Evolutionary conservation across 2,113 vertebrate species (phyloP).

Genomic region (Eublepharis macularius): DNA sequence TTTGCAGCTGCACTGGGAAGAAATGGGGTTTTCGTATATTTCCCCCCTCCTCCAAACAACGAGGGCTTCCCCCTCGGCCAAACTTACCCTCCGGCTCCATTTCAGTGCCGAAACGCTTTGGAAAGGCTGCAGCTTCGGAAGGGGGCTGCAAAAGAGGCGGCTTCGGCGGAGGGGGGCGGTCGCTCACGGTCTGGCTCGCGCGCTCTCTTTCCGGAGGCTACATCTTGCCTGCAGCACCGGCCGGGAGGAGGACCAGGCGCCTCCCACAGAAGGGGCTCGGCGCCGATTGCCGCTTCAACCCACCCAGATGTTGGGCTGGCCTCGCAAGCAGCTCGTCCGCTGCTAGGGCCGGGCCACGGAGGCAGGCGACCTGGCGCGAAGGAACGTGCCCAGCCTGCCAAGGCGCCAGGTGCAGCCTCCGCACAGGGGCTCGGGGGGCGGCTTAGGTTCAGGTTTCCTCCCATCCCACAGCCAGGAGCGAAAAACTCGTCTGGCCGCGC

Average conservation of each 20-base stretch:
- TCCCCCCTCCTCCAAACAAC: too few relatives aligned
- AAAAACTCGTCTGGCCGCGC: background rate
- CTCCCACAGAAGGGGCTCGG: background rate
- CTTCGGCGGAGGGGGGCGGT: background rate
- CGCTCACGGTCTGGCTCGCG: background rate
- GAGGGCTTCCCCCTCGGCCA: background rate
- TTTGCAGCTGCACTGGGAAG: too few relatives aligned
- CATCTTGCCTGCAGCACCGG: background rate
- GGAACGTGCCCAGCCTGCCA: background rate
- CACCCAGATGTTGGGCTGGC: rapidly evolving
- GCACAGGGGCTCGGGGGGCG: background rate
- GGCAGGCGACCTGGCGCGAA: background rate
- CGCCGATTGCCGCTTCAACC: background rate
- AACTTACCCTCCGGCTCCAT: conserved; percentile 51
- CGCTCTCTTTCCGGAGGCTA: background rate
- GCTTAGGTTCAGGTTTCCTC: background rate
- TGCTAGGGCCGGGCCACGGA: background rate
- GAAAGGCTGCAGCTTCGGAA: background rate
- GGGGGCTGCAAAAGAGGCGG: conserved; percentile 36
- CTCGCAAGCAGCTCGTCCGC: background rate
- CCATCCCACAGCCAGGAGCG: background rate
- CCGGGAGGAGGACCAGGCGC: background rate
- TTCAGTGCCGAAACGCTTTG: background rate
- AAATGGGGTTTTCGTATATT: too few relatives aligned
- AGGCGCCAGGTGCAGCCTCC: conserved; percentile 11